These are phyloP conservation scores for Protonibea diacanthus DNA, from an alignment of 2,797 vertebrate genomes.

Conservation along the genomic window DNA sequence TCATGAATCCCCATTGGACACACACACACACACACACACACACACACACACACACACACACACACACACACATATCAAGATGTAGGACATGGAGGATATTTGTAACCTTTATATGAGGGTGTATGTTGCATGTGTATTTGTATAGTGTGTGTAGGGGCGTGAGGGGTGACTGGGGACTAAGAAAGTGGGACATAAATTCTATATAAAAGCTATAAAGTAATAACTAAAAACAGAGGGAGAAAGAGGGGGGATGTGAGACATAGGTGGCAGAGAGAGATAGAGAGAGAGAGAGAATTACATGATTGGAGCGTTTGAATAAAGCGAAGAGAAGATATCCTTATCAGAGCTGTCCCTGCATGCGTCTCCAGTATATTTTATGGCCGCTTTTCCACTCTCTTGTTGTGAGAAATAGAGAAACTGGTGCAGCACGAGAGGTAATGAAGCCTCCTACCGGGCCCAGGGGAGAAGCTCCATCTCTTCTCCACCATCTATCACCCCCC, in stretches of 20 bases:
- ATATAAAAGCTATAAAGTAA: conserved; percentile 6
- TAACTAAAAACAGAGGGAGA: conserved; percentile 5
- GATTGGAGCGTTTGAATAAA: conserved; percentile 14
- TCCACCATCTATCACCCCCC: conserved; percentile 72
- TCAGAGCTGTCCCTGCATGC: conserved; percentile 36
- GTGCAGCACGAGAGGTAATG: conserved; percentile 69
- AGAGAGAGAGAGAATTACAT: conserved; percentile 6
- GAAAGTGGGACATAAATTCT: conserved; percentile 52
- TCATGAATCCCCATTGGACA: conserved; percentile 40
- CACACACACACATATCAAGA: conserved; percentile 8
- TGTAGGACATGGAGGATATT: conserved; percentile 48
- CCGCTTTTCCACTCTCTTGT: conserved; percentile 38
- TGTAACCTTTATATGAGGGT: conserved; percentile 30
- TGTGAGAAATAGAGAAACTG: conserved; percentile 54
- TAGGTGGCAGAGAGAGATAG: neutral
- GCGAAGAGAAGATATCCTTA: conserved; percentile 29
- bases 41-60: neutral
- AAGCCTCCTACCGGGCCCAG: conserved; percentile 70
- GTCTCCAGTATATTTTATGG: conserved; percentile 49
- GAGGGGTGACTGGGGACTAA: neutral
- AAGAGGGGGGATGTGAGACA: neutral
- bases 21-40: neutral
- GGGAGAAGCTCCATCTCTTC: conserved; percentile 71
- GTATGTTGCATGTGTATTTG: conserved; percentile 25
- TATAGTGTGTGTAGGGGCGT: conserved; percentile 4